phyloP scores from a whole-genome alignment of 2,888 invertebrate species.

The Agriotes lineatus region DNA sequence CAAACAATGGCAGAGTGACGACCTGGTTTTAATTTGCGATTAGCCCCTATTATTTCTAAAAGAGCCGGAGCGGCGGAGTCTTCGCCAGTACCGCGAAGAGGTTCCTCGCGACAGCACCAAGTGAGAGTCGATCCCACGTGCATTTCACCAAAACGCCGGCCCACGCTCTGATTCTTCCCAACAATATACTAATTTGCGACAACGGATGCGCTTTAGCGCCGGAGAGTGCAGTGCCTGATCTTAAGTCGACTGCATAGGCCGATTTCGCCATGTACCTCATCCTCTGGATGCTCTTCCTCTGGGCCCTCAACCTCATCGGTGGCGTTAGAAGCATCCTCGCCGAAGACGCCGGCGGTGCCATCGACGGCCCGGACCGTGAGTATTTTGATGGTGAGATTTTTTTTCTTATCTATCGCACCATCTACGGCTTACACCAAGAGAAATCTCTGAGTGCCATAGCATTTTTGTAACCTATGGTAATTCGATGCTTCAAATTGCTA shows the following conservation, averaged over 20 bases:
- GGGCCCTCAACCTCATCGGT: slow-evolving; percentile 61
- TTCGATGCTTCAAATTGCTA: too few species aligned
- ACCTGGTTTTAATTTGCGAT: slow-evolving; percentile 57
- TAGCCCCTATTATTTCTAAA: slow-evolving; percentile 50
- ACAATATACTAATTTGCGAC: slow-evolving; percentile 55
- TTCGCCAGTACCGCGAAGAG: slow-evolving; percentile 45
- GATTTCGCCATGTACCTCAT: slow-evolving; percentile 55
- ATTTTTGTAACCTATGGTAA: too few species aligned
- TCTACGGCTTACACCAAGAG: too few species aligned
- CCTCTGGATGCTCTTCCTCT: slow-evolving; percentile 62
- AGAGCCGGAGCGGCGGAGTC: slow-evolving; percentile 21
- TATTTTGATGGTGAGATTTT: background rate
- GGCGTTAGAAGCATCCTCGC: slow-evolving; percentile 55
- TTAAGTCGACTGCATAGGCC: slow-evolving; percentile 10
- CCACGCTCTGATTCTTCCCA: slow-evolving; percentile 57
- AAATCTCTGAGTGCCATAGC: too few species aligned
- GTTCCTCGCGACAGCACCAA: slow-evolving; percentile 47
- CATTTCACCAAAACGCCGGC: slow-evolving; percentile 36
- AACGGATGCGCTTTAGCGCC: slow-evolving; percentile 45
- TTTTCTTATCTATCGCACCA: too few species aligned
- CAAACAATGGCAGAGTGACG: slow-evolving; percentile 44
- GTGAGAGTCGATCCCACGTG: slow-evolving; percentile 50
- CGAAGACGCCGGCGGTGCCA: slow-evolving; percentile 54
- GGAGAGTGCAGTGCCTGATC: slow-evolving; percentile 29
- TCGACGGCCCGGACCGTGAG: slow-evolving; percentile 34